Base-by-base conservation (phyloP, 2,797 vertebrate species). In the Sebastes paucispinis region DNA sequence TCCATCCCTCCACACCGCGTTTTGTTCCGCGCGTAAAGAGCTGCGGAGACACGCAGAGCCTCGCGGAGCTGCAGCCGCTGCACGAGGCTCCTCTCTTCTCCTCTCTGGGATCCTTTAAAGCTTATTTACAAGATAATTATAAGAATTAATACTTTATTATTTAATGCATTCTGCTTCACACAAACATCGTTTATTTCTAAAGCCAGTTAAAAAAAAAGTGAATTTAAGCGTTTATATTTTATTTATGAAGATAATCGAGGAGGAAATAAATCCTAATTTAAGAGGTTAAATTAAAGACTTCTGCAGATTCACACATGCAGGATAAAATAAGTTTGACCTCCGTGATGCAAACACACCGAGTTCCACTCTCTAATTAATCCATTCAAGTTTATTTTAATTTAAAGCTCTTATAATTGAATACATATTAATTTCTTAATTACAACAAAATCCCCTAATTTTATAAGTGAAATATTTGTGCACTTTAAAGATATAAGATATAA, bases 41-140 rank as follows among this genome's bases (percentile, higher is more conserved):
- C 72, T 43, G 67, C 69, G 31, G 36, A 31, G 55, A 65, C 22
- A 34, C 83, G 24, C 64, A 31, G 29, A 52, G 39, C 14, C 25
- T 58, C 84, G 73, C 59, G 22, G n/a, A 52, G 72, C 74, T 5
- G 65, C 67, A 3, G 59, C 73, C 63, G 52, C 75, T 12, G 12
- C 25, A 5, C 32, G 66, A 43, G 20, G 1, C 32, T 13, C 6
- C 1, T 25, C 58, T 8, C 59, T 2, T 36, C 32, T 13, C 6
- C 1, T 25, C 58, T 8, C 59, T 2, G 50, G 31, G 34, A 6
- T 12, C 3, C 11, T 18, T 6, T 0, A 13, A 43, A 57, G 12
- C 0, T 4, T 34, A 55, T 71, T 47, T 4, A 32, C 2, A 4
- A 14, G 5, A 32, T 8, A 43, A 25, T 65, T n/a, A 8, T 3